phyloP scores from a whole-genome alignment of 1,140 invertebrate genomes.

The Aphaenogaster rudis region DNA sequence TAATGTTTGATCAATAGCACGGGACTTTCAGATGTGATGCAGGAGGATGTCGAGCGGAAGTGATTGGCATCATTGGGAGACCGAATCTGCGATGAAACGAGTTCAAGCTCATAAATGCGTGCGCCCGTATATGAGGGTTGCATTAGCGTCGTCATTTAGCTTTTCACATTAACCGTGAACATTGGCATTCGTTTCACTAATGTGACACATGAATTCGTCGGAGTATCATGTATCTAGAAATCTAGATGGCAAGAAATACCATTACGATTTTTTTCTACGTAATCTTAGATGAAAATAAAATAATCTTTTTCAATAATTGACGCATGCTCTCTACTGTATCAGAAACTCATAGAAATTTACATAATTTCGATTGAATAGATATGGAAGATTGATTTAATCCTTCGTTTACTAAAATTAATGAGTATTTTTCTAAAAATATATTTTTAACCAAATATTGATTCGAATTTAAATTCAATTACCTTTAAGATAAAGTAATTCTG shows the following conservation, averaged over 20 bases:
- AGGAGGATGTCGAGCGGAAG: not conserved
- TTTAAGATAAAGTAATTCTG: too few species aligned
- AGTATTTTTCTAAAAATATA: not conserved
- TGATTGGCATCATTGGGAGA: constrained; percentile 44
- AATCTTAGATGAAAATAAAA: not conserved
- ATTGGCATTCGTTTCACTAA: constrained; percentile 9
- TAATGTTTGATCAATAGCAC: not conserved
- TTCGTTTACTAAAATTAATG: not conserved
- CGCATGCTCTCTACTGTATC: not conserved
- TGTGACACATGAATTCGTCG: not conserved
- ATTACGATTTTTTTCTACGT: not conserved
- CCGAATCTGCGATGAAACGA: not conserved
- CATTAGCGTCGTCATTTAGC: constrained; percentile 1
- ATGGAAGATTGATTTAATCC: not conserved
- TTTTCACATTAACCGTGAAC: not conserved
- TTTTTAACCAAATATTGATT: not conserved
- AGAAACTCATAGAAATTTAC: not conserved
- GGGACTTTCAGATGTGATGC: constrained; percentile 46
- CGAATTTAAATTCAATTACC: not conserved
- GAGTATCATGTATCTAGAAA: not conserved
- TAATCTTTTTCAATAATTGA: not conserved
- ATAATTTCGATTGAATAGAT: not conserved
- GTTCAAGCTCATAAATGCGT: not conserved
- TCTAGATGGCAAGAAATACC: not conserved
- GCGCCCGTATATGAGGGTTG: not conserved